Percentiles rank a stretch among this genome's conserved stretches.
These are phyloP conservation scores for Anoplius nigerrimus DNA, from an alignment of 2,888 invertebrate genomes.

Conservation along the genomic window DNA sequence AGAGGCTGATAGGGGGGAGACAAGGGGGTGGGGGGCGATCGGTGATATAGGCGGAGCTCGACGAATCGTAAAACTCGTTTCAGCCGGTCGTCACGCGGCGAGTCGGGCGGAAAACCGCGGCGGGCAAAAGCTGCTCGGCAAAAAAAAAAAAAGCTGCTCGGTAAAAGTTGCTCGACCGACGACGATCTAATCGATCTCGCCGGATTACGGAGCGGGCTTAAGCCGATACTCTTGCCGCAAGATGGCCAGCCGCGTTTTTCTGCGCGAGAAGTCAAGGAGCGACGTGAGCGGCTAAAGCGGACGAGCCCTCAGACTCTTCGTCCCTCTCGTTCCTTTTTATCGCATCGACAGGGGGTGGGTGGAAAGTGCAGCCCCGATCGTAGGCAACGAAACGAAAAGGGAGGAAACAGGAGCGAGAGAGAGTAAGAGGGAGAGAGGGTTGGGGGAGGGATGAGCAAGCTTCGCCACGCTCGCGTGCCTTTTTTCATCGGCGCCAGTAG, in stretches of 20 bases:
- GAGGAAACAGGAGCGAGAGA: neutral
- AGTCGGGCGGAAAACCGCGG: constrained; percentile 7
- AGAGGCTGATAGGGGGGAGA: no score
- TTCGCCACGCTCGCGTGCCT: no score
- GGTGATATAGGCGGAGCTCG: neutral
- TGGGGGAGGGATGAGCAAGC: no score
- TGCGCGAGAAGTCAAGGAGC: constrained; percentile 7
- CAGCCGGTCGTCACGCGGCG: neutral
- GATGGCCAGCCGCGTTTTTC: constrained; percentile 3
- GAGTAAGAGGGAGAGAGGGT: no score
- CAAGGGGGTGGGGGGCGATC: no score
- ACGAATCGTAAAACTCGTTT: constrained; percentile 7
- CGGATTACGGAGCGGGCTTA: neutral
- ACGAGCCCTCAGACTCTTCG: neutral
- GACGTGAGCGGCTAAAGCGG: neutral
- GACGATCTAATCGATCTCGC: constrained; percentile 4
- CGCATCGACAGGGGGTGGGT: neutral
- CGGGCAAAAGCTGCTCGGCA: no score
- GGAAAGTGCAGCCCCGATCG: neutral
- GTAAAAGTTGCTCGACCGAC: neutral
- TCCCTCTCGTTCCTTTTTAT: neutral
- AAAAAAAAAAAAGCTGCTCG: no score
- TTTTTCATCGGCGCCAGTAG: no score
- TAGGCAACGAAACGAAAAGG: neutral
- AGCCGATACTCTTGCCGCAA: neutral